Base-by-base conservation (phyloP, 2,113 vertebrate genomes). In the Pontoporia blainvillei region DNA sequence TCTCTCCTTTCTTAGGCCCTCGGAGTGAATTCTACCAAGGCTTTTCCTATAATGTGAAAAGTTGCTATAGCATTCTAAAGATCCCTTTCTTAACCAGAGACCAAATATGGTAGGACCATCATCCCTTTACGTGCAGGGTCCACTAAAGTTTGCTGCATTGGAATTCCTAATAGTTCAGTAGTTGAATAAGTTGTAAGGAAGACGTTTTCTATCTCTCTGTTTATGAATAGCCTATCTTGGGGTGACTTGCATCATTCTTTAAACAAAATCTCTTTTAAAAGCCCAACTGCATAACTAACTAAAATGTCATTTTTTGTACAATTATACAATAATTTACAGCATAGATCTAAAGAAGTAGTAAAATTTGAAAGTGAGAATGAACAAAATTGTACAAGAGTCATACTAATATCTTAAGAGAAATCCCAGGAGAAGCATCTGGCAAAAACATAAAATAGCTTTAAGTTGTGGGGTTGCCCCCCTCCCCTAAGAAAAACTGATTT, bases 371-470 rank as follows among this genome's bases (percentile, higher is more conserved):
- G 61, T 27, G 0, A 95, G 46, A 49, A 86, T 4, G 23, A 97
- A 41, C 23, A 93, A 90, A 96, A 96, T 61, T 59, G 44, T 4
- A 52, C 0, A 7, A 79, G 12, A 95, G 10, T 52, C 2, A 59
- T 66, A 71, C 49, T 3, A 92, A 41, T 94, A 76, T 31, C 59
- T 96, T 86, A 61, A 85, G 7, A 8, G 76, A 96, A 97, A 83
- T 61, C 41, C 39, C 84, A 93, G 49, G 31, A 88, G 57, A 93
- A 11, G 10, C 15, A 94, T 49, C 49, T 81, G 41, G 67, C 62
- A 59, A 95, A 95, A 82, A 41, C 21, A 90, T 82, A 71, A 96
- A 96, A 93, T 10, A 96, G 34, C 20, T 97, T 89, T 41, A 96
- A 67, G 90, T 0, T 46, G 0, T 1, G 23, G 18, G 10, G 92